Evolutionary conservation across 2,113 vertebrate genomes (phyloP), one percentile per base, ranked within the genome.

Genomic region (Chloropsis cyanopogon): DNA sequence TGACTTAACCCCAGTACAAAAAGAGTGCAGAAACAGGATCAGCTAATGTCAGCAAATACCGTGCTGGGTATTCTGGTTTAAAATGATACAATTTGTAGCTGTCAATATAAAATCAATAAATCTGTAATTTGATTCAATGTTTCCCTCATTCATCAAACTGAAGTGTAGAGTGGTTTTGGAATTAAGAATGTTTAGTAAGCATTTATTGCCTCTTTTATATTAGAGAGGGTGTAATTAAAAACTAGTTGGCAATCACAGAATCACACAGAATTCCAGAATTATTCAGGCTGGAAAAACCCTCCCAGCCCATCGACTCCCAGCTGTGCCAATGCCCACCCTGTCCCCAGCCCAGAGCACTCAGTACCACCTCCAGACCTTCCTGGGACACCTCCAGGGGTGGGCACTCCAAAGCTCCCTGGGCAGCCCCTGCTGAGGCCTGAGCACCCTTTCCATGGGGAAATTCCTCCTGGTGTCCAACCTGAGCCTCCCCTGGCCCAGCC

Each of bases 201-300:
- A 12, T 41, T 82, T 86, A 20, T 70, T 79, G 17, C 44, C 91
- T 73, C 19, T 65, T 47, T 85, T 39, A 14, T 56, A 47, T 64
- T n/a, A 60, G 56, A 81, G 49, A 82, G 3, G 3, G 26, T 42
- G 4, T n/a, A 73, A 65, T 88, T 78, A 82, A 89, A 77, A 93
- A 46, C 21, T 47, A 59, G 39, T 37, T 77, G 47, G 37, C 33
- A 75, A 10, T 44, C 53, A 39, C 29, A 39, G 39, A 60, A n/a
- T 50, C 12, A 9, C 12, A 66, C 22, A 66, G 33, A 46, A 46
- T 53, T 5, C 10, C 24, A 59, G 33, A 4, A 28, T 46, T 5
- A 2, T 1, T 76, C 0, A 15, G 0, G 2, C 0, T 47, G 61
- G 61, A 35, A 5, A 47, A 47, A 1, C 5, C n/a, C 53, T 53